Conservation (phyloP, 64 coral and sea anemone species). For the Catalaphyllia jardinei region DNA sequence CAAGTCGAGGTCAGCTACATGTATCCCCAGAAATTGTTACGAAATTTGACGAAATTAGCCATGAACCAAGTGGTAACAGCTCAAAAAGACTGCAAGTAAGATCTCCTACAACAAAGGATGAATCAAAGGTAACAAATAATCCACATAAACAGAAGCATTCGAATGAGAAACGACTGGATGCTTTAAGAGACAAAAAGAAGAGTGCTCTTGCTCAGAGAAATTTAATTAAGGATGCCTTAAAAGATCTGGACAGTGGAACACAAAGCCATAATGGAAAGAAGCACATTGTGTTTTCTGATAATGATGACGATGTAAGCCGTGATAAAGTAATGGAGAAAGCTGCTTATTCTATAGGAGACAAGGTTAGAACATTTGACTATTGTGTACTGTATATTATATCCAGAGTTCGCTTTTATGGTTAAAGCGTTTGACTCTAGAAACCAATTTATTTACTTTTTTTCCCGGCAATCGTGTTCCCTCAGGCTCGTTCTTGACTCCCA, state of each 20-base stretch:
- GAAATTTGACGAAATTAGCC: background rate
- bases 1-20: background rate
- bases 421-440: too few relatives aligned
- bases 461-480: too few relatives aligned
- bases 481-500: too few relatives aligned
- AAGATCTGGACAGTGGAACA: slow-evolving; percentile 39
- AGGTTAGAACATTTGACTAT: background rate
- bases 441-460: too few relatives aligned
- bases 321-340: background rate
- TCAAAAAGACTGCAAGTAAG: background rate
- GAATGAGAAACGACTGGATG: slow-evolving; percentile 83
- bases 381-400: background rate
- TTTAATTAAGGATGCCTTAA: slow-evolving; percentile 63
- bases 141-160: slow-evolving; percentile 8
- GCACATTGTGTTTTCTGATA: slow-evolving; percentile 75
- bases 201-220: slow-evolving; percentile 31
- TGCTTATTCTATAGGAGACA: slow-evolving; percentile 12
- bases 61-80: background rate
- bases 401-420: too few relatives aligned
- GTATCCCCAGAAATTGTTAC: background rate
- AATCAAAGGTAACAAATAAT: background rate
- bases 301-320: background rate
- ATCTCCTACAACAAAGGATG: background rate
- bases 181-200: slow-evolving; percentile 49
- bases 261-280: slow-evolving; percentile 7